Percentiles rank a stretch among this genome's conserved stretches.
phyloP scores from a whole-genome alignment of 2,888 invertebrate genomes.

The Acanthosepion pharaonis region DNA sequence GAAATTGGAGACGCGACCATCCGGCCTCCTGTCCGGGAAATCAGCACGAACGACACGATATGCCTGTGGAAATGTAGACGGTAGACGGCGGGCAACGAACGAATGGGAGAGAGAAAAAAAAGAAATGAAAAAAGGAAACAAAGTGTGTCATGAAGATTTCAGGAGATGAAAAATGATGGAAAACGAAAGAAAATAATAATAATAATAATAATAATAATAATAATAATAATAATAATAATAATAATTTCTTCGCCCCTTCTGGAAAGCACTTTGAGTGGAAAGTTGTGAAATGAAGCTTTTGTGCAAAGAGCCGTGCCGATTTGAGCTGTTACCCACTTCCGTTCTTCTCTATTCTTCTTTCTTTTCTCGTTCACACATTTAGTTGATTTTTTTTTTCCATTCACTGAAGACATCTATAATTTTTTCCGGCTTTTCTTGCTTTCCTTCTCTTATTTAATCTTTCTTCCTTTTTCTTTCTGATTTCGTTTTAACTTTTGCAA shows the following conservation, averaged over 20 bases:
- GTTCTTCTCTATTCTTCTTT: not conserved
- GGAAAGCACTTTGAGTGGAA: not conserved
- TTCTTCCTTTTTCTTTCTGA: too few species aligned
- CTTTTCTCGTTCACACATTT: too few species aligned
- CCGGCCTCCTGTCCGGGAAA: constrained; percentile 8
- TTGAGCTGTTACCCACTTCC: not conserved
- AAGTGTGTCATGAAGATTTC: not conserved
- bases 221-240: not conserved
- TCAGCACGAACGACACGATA: constrained; percentile 22
- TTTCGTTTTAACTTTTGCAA: too few species aligned
- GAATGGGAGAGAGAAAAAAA: not conserved
- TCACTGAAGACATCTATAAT: too few species aligned
- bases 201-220: too few species aligned
- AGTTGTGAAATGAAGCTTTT: constrained; percentile 33
- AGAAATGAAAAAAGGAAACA: not conserved
- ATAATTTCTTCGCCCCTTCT: not conserved
- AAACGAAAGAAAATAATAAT: not conserved
- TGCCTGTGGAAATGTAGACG: not conserved
- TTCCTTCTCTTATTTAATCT: too few species aligned
- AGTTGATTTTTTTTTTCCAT: too few species aligned
- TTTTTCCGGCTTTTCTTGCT: too few species aligned
- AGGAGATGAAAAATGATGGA: not conserved
- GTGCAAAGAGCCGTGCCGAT: not conserved
- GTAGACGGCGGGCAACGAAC: not conserved
- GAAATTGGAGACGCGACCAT: constrained; percentile 23